phyloP scores from a whole-genome alignment of 2,797 vertebrate genomes.

The Synanceia verrucosa region DNA sequence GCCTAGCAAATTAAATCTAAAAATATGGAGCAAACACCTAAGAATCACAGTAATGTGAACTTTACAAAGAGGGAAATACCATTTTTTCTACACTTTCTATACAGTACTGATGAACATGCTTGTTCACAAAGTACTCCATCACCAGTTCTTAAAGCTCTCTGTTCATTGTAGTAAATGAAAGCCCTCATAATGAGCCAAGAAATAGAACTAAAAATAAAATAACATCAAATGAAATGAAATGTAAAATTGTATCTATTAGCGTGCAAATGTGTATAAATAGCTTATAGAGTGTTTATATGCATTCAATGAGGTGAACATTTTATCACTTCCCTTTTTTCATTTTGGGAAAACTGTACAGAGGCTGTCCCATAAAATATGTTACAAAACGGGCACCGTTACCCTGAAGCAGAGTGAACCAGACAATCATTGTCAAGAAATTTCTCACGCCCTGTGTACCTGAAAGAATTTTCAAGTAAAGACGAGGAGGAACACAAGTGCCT shows the following conservation, averaged over 20 bases:
- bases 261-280: constrained; percentile 46
- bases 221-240: constrained; percentile 18
- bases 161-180: constrained; percentile 32
- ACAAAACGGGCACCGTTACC: constrained; percentile 57
- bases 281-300: constrained; percentile 68
- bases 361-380: constrained; percentile 48
- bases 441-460: constrained; percentile 48
- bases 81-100: constrained; percentile 6
- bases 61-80: constrained; percentile 31
- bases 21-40: constrained; percentile 25
- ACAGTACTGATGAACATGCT: constrained; percentile 16
- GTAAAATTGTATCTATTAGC: constrained; percentile 23
- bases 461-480: constrained; percentile 56
- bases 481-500: constrained; percentile 48
- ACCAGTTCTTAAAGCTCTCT: constrained; percentile 63
- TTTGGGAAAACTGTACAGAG: constrained; percentile 55
- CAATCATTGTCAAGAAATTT: constrained; percentile 50
- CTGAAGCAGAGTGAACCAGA: constrained; percentile 46
- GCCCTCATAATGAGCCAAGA: constrained; percentile 14
- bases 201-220: neutral
- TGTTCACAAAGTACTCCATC: constrained; percentile 43
- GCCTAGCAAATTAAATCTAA: constrained; percentile 7
- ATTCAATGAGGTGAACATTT: constrained; percentile 72
- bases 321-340: constrained; percentile 44
- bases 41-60: constrained; percentile 11